These are phyloP conservation scores for Aurelia sp. DNA, from an alignment of 30 jellyfish, hydroid and myxozoan genomes.

Conservation along the genomic window DNA sequence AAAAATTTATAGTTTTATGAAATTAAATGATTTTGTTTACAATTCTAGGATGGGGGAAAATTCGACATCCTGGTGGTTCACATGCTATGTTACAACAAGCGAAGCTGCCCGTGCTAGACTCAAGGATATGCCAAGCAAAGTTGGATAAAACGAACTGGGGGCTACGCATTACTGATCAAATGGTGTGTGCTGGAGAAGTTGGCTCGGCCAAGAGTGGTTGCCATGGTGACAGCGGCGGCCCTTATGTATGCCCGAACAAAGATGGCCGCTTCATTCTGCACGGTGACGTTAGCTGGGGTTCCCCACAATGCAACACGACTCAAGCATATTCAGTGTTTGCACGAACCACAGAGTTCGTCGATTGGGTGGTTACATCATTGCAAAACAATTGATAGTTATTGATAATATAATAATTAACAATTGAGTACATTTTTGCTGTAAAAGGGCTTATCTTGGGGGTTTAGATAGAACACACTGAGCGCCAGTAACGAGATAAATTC, in stretches of 20 bases:
- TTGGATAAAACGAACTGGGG: conserved; percentile 47
- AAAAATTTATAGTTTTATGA: no score
- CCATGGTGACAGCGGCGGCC: conserved; percentile 91
- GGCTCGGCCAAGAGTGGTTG: conserved; percentile 69
- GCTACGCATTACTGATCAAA: conserved; percentile 30
- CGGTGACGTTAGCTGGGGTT: conserved; percentile 91
- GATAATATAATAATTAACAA: no score
- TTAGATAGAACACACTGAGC: no score
- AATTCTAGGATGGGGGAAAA: conserved; percentile 73
- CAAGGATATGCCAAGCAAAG: conserved; percentile 40
- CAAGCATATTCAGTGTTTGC: conserved; percentile 76
- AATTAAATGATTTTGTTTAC: no score
- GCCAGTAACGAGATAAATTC: no score
- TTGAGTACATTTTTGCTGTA: no score
- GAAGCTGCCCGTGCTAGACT: conserved; percentile 34
- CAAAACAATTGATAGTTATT: conserved; percentile 10
- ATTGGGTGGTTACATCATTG: conserved; percentile 58
- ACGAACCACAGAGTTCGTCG: conserved; percentile 62
- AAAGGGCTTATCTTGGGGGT: no score
- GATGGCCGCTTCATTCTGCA: conserved; percentile 57
- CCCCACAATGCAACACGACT: conserved; percentile 61
- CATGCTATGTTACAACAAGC: conserved; percentile 65
- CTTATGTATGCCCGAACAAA: conserved; percentile 65
- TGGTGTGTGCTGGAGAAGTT: conserved; percentile 69
- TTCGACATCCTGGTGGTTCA: conserved; percentile 54